These are phyloP conservation scores for Nasonia longicornis DNA, from an alignment of 1,140 invertebrate species.

Conservation along the genomic window DNA sequence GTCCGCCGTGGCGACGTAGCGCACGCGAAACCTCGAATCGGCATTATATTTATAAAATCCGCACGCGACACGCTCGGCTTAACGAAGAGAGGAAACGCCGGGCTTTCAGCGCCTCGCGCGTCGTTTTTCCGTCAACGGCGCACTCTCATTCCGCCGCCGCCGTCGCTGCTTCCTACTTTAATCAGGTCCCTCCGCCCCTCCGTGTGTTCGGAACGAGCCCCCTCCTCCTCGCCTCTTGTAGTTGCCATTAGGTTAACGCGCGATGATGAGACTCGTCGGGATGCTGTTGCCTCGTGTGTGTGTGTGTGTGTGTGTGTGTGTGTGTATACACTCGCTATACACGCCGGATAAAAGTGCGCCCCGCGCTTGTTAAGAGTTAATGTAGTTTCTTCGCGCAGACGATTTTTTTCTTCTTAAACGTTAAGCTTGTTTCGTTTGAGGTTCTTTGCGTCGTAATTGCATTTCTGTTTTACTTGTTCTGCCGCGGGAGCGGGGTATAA, in stretches of 20 bases:
- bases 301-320: background rate
- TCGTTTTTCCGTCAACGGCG: conserved; percentile 37
- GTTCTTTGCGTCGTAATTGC: background rate
- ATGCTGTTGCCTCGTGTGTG: too few relatives aligned
- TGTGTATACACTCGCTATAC: background rate
- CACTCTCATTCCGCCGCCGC: conserved; percentile 27
- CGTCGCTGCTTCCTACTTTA: background rate
- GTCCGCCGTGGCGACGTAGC: background rate
- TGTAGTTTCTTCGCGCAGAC: background rate
- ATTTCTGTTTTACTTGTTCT: background rate
- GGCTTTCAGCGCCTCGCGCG: background rate
- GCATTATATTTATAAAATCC: background rate
- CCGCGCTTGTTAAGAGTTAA: conserved; percentile 19
- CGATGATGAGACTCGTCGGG: background rate
- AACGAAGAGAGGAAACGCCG: background rate
- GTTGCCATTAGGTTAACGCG: conserved; percentile 3
- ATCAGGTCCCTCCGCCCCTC: conserved; percentile 21
- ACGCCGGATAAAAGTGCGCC: background rate
- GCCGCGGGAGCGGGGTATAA: too few relatives aligned
- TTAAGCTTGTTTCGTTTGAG: conserved; percentile 1
- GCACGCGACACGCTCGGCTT: background rate
- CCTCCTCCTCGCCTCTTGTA: background rate
- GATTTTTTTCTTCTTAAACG: background rate
- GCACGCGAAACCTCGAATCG: background rate
- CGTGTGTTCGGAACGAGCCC: conserved; percentile 8